Evolutionary conservation across 2,797 vertebrate genomes (phyloP).

Genomic region (Tragelaphus eurycerus): DNA sequence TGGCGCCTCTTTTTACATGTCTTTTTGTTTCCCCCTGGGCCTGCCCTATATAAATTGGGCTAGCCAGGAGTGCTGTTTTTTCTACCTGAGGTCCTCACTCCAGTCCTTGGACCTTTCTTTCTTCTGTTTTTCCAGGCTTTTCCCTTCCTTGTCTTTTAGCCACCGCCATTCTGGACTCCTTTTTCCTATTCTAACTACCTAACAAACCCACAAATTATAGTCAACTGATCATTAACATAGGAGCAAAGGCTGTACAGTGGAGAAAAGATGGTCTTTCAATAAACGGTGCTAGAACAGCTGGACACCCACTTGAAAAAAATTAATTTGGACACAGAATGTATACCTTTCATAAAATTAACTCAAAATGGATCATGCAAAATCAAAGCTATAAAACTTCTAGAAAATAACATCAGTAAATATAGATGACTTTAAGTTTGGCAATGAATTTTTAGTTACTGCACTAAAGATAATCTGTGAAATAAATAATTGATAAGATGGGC

Average conservation of each 20-base stretch:
- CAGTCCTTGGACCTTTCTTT: fast-evolving
- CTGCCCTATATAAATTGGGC: background rate
- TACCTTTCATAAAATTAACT: background rate
- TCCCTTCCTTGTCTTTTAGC: background rate
- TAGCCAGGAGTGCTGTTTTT: background rate
- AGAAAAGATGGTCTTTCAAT: background rate
- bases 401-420: background rate
- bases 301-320: background rate
- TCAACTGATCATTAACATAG: background rate
- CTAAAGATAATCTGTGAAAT: background rate
- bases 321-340: background rate
- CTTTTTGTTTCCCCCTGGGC: fast-evolving
- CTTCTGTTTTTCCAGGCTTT: background rate
- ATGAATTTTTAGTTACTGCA: background rate
- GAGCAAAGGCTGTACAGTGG: background rate
- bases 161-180: background rate
- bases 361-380: background rate
- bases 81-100: background rate
- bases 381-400: background rate
- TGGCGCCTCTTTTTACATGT: background rate
- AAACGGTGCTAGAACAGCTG: background rate
- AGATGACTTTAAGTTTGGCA: background rate
- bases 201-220: background rate
- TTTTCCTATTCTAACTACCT: background rate
- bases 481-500: background rate